Evolutionary conservation across 2,797 vertebrate genomes (phyloP).

Genomic region (Sebastes steindachneri): DNA sequence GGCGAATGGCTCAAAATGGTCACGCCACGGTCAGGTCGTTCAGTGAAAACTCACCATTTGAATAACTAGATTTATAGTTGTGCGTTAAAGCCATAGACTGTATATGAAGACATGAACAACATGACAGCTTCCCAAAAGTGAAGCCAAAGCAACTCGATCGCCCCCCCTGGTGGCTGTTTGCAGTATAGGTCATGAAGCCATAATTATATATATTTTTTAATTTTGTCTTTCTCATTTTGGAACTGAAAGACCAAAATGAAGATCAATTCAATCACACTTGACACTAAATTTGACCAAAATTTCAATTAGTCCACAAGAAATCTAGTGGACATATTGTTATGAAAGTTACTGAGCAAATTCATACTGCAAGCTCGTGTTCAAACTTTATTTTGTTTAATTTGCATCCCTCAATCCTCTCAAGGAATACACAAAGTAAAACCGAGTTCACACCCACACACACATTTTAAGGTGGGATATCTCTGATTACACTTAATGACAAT

Average conservation of each 20-base stretch:
- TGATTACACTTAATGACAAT: constrained; percentile 50
- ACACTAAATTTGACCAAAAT: not conserved
- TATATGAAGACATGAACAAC: too few species aligned
- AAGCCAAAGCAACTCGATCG: too few species aligned
- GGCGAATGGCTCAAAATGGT: too few species aligned
- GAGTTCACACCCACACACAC: not conserved
- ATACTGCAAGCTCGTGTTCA: not conserved
- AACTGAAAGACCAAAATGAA: not conserved
- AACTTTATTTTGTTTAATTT: not conserved
- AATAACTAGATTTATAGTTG: too few species aligned
- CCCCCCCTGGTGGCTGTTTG: too few species aligned
- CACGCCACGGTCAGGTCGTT: too few species aligned
- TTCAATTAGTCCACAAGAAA: not conserved
- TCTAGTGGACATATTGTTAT: not conserved
- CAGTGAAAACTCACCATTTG: not conserved
- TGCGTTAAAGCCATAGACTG: too few species aligned
- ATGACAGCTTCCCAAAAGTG: too few species aligned
- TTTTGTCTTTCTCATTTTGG: not conserved
- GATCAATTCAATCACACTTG: not conserved
- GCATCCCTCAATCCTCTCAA: not conserved
- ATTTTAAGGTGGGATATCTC: constrained; percentile 19
- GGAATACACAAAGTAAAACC: not conserved
- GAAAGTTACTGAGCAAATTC: not conserved
- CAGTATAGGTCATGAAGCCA: too few species aligned
- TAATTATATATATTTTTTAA: not conserved